A percentile compares a stretch with the other conserved stretches of the same genome.
phyloP scores from a whole-genome alignment of 2,797 vertebrate genomes.

The Zenarchopterus dispar region DNA sequence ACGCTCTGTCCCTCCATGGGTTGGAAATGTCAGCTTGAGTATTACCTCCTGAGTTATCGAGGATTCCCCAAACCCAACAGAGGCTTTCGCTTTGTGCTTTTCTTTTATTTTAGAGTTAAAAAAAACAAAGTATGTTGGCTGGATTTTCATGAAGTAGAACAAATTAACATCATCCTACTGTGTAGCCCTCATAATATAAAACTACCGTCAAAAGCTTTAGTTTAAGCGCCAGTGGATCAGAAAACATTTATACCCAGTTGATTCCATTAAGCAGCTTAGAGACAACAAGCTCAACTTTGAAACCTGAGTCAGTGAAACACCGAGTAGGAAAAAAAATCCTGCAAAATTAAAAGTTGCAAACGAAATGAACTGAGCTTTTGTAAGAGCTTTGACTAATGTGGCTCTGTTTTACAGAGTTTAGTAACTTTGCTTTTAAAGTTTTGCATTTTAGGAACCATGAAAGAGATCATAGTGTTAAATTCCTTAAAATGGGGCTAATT shows the following conservation, averaged over 20 bases:
- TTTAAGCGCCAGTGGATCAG: slow-evolving; percentile 36
- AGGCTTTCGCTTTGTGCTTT: slow-evolving; percentile 5
- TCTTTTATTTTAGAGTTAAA: neutral
- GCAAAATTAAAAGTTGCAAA: neutral
- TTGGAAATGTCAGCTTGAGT: slow-evolving; percentile 32
- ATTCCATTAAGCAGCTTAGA: slow-evolving; percentile 20
- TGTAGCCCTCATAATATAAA: slow-evolving; percentile 14
- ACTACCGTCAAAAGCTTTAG: slow-evolving; percentile 24
- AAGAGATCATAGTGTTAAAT: no score
- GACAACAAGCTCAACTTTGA: slow-evolving; percentile 10
- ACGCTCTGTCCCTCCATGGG: slow-evolving; percentile 18
- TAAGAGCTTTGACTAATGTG: neutral
- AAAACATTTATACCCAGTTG: slow-evolving; percentile 15
- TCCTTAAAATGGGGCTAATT: no score
- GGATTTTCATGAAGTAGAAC: slow-evolving; percentile 4
- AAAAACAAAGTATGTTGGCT: neutral
- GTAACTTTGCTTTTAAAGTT: no score
- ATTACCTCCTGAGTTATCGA: slow-evolving; percentile 2
- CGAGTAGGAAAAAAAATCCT: neutral
- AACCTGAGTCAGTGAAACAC: slow-evolving; percentile 10
- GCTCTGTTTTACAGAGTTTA: no score
- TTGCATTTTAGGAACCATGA: no score
- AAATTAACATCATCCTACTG: slow-evolving; percentile 17
- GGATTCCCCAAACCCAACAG: slow-evolving; percentile 14
- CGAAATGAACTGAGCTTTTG: neutral